Evolutionary conservation across 1,140 invertebrate genomes (phyloP), one percentile per base, ranked within the genome.

Genomic region (Drosophila kanapiae): DNA sequence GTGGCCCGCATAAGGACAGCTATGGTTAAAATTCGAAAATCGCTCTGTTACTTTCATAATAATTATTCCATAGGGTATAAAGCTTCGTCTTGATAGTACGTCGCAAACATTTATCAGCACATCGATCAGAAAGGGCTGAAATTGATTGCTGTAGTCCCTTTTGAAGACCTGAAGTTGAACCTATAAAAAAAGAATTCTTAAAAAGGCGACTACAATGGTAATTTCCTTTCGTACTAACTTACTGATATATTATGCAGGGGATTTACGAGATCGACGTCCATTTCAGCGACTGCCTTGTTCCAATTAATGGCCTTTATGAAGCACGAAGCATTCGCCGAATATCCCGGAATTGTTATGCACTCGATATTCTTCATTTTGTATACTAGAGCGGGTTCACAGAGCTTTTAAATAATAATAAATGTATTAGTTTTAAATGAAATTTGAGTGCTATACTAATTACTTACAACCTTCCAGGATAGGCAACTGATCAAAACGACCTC

Each of bases 321-420:
- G 13, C 78, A 81, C 1, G 45, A 49, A 16, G 27, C 27, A n/a
- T 82, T 82, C 6, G 18, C 23, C 0, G 47, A 13, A 16, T 14
- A 58, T 0, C 38, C 53, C 0, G 61, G 47, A 27, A 35, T 6
- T 2, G 38, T 14, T 0, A 2, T 1, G 10, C 80, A 82, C 6
- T 77, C 67, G 0, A 82, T 51, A n/a, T 82, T 82, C n/a, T 31
- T 64, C 13, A 57, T 13, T 61, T 82, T 82, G 35, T 80, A 80
- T 2, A 80, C 23, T 6, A 71, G 10, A 7, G 10, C 38, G 9
- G 18, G 33, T 14, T 59, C 75, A 64, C 75, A 38, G 23, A 49
- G 16, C 71, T 75, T 16, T 35, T 4, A 11, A 43, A 23, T 8
- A 23, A 14, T 4, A 18, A 13, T 4, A 6, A 61, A 6, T 18